Base-by-base conservation (phyloP, 2,797 vertebrate species). In the Eulemur mongoz region DNA sequence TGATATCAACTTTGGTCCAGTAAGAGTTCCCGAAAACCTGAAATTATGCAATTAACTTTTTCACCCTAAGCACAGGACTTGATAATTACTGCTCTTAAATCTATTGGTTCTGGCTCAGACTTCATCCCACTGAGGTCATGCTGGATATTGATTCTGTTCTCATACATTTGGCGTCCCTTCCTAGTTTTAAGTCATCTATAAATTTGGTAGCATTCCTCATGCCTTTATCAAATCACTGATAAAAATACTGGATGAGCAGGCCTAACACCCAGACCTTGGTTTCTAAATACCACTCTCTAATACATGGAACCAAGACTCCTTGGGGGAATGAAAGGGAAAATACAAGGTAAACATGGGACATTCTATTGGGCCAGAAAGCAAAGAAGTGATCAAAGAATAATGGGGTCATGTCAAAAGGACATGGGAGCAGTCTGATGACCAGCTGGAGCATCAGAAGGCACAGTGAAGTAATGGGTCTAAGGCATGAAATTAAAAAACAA, bases 201-300 rank as follows among this genome's bases (percentile, higher is more conserved):
- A 67, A 91, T 76, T 63, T 89, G 81, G 75, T 76, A 95, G 96
- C 63, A 94, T 72, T 72, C 45, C 38, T 91, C 65, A 76, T 73
- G 38, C 70, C 94, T 89, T 91, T 84, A 78, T 48, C 57, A 80
- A 92, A 43, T 81, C 84, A 75, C 7, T 78, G 80, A 89, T 91
- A 93, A 80, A 86, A 86, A 52, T 38, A 32, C 27, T 76, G 45
- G 40, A 32, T 48, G 35, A 67, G 83, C 79, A 93, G 50, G 50
- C 13, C 20, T 25, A 38, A 38, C 25, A 76, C 70, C 72, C 79
- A 72, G 52, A 52, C 48, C 54, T 57, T 43, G 54, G 84, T 89
- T 93, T 95, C 88, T 92, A 81, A 54, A 54, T 15, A 27, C 15
- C 27, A n/a, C 63, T 82, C 12, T 52, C 65, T 61, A 54, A 7